A percentile compares a stretch with the other conserved stretches of the same genome.
phyloP scores from a whole-genome alignment of 2,797 vertebrate species.

The Choloepus didactylus region DNA sequence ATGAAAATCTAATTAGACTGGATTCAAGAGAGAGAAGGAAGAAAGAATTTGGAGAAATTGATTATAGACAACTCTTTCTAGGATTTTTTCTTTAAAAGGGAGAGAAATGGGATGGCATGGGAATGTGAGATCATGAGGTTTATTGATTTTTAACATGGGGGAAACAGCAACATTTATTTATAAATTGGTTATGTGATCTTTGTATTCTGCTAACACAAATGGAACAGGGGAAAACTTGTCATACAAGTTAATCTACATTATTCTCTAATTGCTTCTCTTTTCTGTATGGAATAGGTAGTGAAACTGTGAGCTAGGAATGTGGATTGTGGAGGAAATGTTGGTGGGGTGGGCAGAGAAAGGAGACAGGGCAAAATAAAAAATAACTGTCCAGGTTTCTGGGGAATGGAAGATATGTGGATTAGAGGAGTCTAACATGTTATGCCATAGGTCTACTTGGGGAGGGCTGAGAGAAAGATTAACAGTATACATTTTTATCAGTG shows the following conservation, averaged over 20 bases:
- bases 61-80: neutral
- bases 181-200: neutral
- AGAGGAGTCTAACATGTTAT: neutral
- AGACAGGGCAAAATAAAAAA: neutral
- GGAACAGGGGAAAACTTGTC: neutral
- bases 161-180: slow-evolving; percentile 3
- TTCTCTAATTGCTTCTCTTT: neutral
- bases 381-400: neutral
- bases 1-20: neutral
- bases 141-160: neutral
- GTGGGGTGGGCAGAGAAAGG: neutral
- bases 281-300: neutral
- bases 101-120: neutral
- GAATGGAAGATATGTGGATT: neutral
- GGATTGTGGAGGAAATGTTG: neutral
- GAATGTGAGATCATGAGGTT: neutral
- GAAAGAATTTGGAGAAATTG: neutral
- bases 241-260: neutral
- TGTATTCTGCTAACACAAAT: neutral
- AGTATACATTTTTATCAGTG: too few species aligned
- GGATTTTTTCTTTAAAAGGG: neutral
- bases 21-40: neutral
- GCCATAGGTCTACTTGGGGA: neutral
- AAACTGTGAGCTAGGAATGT: neutral
- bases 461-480: too few species aligned